Evolutionary conservation across 2,888 invertebrate species (phyloP).

Genomic region (Tetramorium bicarinatum): DNA sequence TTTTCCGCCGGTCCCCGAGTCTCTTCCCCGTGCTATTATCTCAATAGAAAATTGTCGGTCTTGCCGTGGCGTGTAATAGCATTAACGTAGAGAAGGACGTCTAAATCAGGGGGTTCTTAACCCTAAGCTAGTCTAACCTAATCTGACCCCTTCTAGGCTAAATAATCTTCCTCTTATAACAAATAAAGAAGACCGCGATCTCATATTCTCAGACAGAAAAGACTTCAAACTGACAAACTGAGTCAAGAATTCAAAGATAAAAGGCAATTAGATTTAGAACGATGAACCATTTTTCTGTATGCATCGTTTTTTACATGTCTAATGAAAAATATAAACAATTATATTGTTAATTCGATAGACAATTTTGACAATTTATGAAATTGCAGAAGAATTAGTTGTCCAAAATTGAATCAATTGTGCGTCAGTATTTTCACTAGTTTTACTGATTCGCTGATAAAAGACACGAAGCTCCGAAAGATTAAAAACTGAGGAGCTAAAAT

Average conservation of each 20-base stretch:
- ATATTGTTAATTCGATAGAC: neutral
- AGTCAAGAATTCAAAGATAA: neutral
- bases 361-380: neutral
- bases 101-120: constrained; percentile 34
- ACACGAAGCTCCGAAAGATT: neutral
- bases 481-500: neutral
- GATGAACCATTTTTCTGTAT: neutral
- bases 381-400: neutral
- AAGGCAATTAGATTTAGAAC: neutral
- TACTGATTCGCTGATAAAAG: neutral
- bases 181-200: neutral
- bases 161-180: constrained; percentile 32
- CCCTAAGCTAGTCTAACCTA: constrained; percentile 27
- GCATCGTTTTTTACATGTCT: neutral
- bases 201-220: neutral
- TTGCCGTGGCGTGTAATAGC: constrained; percentile 59
- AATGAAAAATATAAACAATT: neutral
- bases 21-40: constrained; percentile 65
- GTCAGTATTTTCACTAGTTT: neutral
- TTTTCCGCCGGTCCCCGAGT: constrained; percentile 46
- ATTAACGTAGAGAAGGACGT: constrained; percentile 28
- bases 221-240: neutral
- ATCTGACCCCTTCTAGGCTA: constrained; percentile 31
- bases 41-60: constrained; percentile 66
- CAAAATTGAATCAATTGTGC: neutral